Conservation (phyloP, 2,113 vertebrate genomes). For the Paedocypris sp. region DNA sequence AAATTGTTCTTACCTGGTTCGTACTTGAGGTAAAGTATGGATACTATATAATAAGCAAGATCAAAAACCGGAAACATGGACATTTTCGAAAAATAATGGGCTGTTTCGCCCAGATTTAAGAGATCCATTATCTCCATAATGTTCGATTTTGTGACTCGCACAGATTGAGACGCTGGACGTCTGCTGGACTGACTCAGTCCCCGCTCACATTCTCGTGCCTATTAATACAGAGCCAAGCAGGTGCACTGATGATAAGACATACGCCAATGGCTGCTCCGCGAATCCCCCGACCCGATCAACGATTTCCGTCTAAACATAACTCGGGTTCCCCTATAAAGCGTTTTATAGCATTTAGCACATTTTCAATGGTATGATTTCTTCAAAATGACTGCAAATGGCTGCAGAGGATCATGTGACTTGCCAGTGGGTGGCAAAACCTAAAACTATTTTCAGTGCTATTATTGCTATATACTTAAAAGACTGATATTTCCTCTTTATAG, state of each 20-base stretch:
- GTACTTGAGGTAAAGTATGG: slow-evolving; percentile 94
- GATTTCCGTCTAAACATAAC: too few species aligned
- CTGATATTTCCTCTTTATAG: too few species aligned
- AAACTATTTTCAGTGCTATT: too few species aligned
- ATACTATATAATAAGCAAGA: slow-evolving; percentile 89
- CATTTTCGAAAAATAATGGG: slow-evolving; percentile 80
- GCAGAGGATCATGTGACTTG: too few species aligned
- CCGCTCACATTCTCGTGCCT: slow-evolving; percentile 52
- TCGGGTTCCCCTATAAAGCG: too few species aligned
- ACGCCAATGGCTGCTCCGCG: too few species aligned
- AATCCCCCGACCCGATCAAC: too few species aligned
- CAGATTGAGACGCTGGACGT: slow-evolving; percentile 39
- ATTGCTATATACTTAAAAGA: too few species aligned
- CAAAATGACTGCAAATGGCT: too few species aligned
- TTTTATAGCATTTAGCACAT: too few species aligned
- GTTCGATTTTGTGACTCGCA: slow-evolving; percentile 23
- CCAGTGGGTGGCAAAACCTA: too few species aligned
- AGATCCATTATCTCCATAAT: slow-evolving; percentile 76
- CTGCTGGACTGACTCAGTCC: slow-evolving; percentile 39
- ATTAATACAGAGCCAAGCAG: slow-evolving; percentile 58
- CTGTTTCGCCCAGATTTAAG: slow-evolving; percentile 77
- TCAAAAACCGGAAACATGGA: slow-evolving; percentile 92
- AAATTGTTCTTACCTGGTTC: slow-evolving; percentile 75
- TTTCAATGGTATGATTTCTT: too few species aligned
- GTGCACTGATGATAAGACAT: slow-evolving; percentile 30